Conservation (phyloP, 2,797 vertebrate species). For the Tokudaia muenninki region DNA sequence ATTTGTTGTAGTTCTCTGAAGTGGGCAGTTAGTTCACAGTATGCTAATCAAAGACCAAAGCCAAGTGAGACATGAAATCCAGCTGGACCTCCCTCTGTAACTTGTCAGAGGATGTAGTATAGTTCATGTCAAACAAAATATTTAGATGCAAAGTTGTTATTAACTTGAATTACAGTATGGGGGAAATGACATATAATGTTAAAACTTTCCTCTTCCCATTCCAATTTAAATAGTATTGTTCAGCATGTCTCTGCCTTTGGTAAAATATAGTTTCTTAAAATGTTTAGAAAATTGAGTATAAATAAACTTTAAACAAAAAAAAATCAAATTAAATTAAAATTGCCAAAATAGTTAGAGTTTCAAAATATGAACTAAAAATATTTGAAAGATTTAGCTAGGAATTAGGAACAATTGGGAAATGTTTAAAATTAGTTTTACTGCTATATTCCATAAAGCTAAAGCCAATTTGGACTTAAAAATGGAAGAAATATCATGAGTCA, state of each 20-base stretch:
- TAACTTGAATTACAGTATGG: slow-evolving; percentile 41
- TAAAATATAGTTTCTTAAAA: slow-evolving; percentile 34
- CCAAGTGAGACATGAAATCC: slow-evolving; percentile 62
- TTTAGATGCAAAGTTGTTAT: slow-evolving; percentile 54
- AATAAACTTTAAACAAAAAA: slow-evolving; percentile 34
- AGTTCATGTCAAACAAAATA: slow-evolving; percentile 77
- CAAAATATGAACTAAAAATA: not conserved
- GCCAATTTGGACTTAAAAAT: not conserved
- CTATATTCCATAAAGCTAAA: slow-evolving; percentile 43
- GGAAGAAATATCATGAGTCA: not conserved
- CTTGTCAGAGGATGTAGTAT: slow-evolving; percentile 22
- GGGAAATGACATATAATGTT: not conserved
- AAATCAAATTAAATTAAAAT: not conserved
- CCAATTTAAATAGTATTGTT: slow-evolving; percentile 12
- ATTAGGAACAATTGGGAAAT: not conserved
- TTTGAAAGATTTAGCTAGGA: not conserved
- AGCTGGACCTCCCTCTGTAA: slow-evolving; percentile 60
- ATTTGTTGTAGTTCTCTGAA: slow-evolving; percentile 61
- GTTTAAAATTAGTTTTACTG: not conserved
- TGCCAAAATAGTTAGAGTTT: slow-evolving; percentile 15
- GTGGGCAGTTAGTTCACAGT: slow-evolving; percentile 32
- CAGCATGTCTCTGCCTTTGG: slow-evolving; percentile 43
- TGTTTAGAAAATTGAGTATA: slow-evolving; percentile 15
- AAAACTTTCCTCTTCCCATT: slow-evolving; percentile 30
- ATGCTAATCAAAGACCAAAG: slow-evolving; percentile 64